These are phyloP conservation scores for Drosophila subobscura DNA, from an alignment of 1,140 invertebrate species.

Conservation along the genomic window DNA sequence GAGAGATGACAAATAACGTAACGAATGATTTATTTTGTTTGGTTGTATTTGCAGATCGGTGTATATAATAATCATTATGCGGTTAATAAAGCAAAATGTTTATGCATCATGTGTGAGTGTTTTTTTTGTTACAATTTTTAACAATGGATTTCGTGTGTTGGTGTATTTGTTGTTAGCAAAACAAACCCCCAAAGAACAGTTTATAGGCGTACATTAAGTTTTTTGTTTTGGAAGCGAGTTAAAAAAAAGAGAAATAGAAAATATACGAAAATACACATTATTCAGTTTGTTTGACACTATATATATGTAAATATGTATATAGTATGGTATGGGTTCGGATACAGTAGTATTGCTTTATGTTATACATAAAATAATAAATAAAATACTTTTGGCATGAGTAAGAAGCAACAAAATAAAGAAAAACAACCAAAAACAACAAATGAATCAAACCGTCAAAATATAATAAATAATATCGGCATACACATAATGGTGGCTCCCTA, in stretches of 20 bases:
- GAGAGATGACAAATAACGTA: conserved; percentile 14
- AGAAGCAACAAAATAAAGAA: conserved; percentile 44
- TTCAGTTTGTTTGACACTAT: conserved; percentile 72
- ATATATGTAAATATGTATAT: conserved; percentile 38
- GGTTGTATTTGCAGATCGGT: conserved; percentile 19
- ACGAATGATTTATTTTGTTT: conserved; percentile 20
- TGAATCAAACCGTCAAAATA: conserved; percentile 46
- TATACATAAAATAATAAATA: conserved; percentile 23
- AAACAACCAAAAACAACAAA: conserved; percentile 44
- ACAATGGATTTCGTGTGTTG: conserved; percentile 50
- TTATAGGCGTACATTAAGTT: conserved; percentile 72
- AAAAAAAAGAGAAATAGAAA: conserved; percentile 82
- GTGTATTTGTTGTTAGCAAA: conserved; percentile 66
- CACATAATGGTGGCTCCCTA: conserved; percentile 33
- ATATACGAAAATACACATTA: conserved; percentile 79
- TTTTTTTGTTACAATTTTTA: conserved; percentile 45
- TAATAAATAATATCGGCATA: conserved; percentile 31
- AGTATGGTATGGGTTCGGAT: conserved; percentile 37
- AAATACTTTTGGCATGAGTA: conserved; percentile 35
- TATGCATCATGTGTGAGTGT: conserved; percentile 32
- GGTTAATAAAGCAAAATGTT: conserved; percentile 62
- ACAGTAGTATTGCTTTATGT: conserved; percentile 56
- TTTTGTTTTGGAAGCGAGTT: conserved; percentile 69
- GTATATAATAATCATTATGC: conserved; percentile 34
- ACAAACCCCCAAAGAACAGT: conserved; percentile 75